Base-by-base conservation (phyloP, 2,797 vertebrate species). In the Ambastaia sidthimunki region DNA sequence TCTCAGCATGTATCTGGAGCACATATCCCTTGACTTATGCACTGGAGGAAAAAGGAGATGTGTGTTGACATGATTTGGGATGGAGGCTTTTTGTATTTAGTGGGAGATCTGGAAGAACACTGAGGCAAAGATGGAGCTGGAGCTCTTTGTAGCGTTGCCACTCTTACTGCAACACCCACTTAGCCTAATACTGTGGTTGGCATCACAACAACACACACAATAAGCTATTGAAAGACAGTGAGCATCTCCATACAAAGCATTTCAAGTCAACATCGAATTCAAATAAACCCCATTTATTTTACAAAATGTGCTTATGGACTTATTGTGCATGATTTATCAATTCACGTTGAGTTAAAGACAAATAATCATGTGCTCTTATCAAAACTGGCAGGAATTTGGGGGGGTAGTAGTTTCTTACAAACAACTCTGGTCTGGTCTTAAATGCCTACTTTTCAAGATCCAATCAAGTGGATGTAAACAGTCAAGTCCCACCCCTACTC, bases 1-100 rank as follows among this genome's bases (percentile, higher is more conserved):
- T 71, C 67, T 68, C 48, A 13, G 10, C 15, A 18, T 57, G 66
- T 18, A 1, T 13, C 48, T 59, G 21, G 63, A 76, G 44, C 67
- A 25, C 16, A 48, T 44, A 71, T 62, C 28, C 62, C 23, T 62
- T 37, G 75, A 59, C 23, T 79, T 25, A 48, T 59, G 54, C 60
- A 72, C 78, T 55, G 80, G 37, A 71, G 84, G 81, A 82, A 71
- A 55, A 54, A 59, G 10, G 55, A 74, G 79, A 76, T 28, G 65
- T 75, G 83, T 77, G 71, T 74, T 84, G 87, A 77, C 82, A 77
- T 81, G 83, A 83, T 82, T 84, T 76, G 55, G 75, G 74, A 84
- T 71, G 41, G 81, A 55, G 78, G 68, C 62, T 75, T 48, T 86
- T 88, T 71, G 84, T 86, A 83, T 86, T 67, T 70, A 80, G 82